Base-by-base conservation (phyloP, 2,113 vertebrate species). In the Poicephalus gulielmi region DNA sequence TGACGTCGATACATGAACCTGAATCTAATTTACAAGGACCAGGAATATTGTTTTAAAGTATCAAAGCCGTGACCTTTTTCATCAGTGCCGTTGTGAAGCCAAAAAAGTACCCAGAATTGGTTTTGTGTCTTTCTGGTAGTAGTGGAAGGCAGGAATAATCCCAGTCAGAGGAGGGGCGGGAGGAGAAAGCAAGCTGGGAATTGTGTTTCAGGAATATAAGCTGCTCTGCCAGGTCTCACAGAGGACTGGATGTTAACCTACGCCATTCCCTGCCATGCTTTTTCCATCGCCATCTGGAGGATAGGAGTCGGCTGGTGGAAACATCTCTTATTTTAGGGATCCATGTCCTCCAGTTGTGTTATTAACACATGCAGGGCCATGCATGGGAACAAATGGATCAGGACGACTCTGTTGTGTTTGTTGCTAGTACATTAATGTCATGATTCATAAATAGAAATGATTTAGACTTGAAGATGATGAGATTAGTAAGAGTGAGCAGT, bases 281-380 rank as follows among this genome's bases (percentile, higher is more conserved):
- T 41, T 50, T 11, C 79, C 79, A 28, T 66, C 53, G 4, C 59
- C 17, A 5, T 4, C 68, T 13, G 0, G 12, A 0, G 1, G 14
- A 2, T 11, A 6, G 63, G 43, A 39, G 64, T 6, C 8, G 13
- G n/a, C 44, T 55, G 63, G 9, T 35, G 86, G 53, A 62, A 23
- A 6, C 18, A 11, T 25, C 66, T 62, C 43, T 0, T 44, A 0
- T 53, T 81, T 63, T 5, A 24, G 60, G 63, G 31, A 24, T 24
- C 25, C 13, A 1, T 1, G 6, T 18, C 70, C 70, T 68, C 23
- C 0, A 4, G 2, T 35, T 59, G 39, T 13, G 62, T 59, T 33
- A 0, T 4, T 33, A 16, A 27, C 0, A 3, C n/a, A 28, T 11
- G 10, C 76, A 28, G 64, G 37, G 79, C 71, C 0, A 0, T 31